A percentile compares a stretch with the other conserved stretches of the same genome.
Evolutionary conservation across 1,140 invertebrate species (phyloP).

Genomic region (Lucilia sericata): DNA sequence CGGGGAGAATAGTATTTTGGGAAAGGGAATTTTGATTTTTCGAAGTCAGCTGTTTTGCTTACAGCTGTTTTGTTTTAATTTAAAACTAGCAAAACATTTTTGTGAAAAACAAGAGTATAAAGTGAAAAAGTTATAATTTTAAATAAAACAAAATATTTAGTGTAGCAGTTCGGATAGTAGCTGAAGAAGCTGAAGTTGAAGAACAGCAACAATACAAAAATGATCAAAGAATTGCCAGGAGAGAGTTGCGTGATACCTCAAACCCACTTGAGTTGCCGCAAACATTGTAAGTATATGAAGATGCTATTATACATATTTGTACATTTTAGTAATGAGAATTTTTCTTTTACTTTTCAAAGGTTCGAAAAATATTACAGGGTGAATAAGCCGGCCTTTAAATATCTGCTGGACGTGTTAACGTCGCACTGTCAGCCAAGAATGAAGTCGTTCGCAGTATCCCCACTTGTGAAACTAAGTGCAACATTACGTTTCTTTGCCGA

Average conservation of each 20-base stretch:
- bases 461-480: conserved; percentile 24
- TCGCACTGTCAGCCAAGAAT: not conserved
- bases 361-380: conserved; percentile 32
- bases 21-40: too few species aligned
- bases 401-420: conserved; percentile 18
- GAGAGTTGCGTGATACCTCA: not conserved
- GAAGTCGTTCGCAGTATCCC: conserved; percentile 27
- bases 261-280: conserved; percentile 13
- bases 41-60: too few species aligned
- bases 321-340: conserved; percentile 6
- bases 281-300: conserved; percentile 5
- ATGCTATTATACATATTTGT: not conserved
- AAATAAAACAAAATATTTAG: not conserved
- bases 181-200: not conserved
- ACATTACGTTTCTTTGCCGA: conserved; percentile 37
- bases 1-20: too few species aligned
- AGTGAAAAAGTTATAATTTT: too few species aligned
- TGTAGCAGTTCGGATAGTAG: not conserved
- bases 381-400: conserved; percentile 44
- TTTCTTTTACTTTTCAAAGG: not conserved
- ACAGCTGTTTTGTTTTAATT: too few species aligned
- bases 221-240: not conserved
- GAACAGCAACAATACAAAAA: not conserved
- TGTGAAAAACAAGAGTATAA: too few species aligned
- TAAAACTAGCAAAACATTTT: too few species aligned